A percentile compares a stretch with the other conserved stretches of the same genome.
These are phyloP conservation scores for Diabrotica undecimpunctata DNA, from an alignment of 1,140 invertebrate species.

Conservation along the genomic window DNA sequence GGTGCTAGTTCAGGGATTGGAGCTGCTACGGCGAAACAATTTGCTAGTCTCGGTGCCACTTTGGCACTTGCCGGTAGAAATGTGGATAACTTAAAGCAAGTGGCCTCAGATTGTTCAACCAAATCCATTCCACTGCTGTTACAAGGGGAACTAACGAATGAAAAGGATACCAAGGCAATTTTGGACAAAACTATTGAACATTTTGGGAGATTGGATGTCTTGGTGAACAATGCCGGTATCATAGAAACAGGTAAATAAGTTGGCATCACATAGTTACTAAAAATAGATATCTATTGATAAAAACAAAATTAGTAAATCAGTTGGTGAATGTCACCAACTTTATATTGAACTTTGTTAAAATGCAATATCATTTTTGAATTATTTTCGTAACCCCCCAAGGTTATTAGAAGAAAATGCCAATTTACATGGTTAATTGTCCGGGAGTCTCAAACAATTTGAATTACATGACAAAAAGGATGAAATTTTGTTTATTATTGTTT, in stretches of 20 bases:
- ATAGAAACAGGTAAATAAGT: conserved; percentile 10
- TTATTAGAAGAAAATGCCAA: no score
- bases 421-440: no score
- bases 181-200: conserved; percentile 65
- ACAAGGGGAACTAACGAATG: conserved; percentile 70
- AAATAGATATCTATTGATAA: no score
- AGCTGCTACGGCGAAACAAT: conserved; percentile 63
- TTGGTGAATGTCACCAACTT: not conserved
- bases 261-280: not conserved
- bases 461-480: no score
- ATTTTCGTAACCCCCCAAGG: no score
- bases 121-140: conserved; percentile 44
- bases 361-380: no score
- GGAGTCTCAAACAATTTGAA: no score
- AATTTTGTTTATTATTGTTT: no score
- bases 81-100: conserved; percentile 57
- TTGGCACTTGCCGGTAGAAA: conserved; percentile 64
- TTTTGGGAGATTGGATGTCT: conserved; percentile 69
- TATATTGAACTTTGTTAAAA: no score
- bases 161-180: conserved; percentile 69
- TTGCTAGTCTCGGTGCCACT: conserved; percentile 63
- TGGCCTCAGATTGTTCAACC: conserved; percentile 55
- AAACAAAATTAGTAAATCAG: not conserved
- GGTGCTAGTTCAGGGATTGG: conserved; percentile 80
- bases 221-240: conserved; percentile 83